These are phyloP conservation scores for Equus przewalskii DNA, from an alignment of 2,113 vertebrate species.

Conservation along the genomic window DNA sequence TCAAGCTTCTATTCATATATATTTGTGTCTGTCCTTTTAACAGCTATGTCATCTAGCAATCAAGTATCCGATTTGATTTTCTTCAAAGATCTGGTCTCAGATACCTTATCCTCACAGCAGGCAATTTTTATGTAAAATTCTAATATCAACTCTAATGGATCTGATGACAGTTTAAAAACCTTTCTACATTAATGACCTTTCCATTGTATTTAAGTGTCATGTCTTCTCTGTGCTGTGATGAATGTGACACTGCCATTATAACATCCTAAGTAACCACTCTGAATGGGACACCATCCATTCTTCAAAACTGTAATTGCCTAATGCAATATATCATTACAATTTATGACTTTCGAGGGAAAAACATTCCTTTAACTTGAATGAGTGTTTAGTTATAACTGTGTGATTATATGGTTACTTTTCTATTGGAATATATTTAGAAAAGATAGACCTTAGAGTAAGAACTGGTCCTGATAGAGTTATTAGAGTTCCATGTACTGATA, in stretches of 20 bases:
- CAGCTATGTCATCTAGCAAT: constrained; percentile 84
- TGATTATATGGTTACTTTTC: constrained; percentile 82
- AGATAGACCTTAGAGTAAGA: constrained; percentile 57
- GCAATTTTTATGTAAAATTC: constrained; percentile 89
- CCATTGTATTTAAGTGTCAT: constrained; percentile 83
- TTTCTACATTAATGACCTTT: constrained; percentile 87
- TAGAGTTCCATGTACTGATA: background rate
- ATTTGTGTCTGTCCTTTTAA: constrained; percentile 81
- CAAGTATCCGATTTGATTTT: constrained; percentile 87
- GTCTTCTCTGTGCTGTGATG: constrained; percentile 81
- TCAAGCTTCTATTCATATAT: constrained; percentile 79
- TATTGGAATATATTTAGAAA: constrained; percentile 79
- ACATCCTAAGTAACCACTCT: constrained; percentile 82
- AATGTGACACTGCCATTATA: constrained; percentile 83
- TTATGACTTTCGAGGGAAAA: constrained; percentile 82
- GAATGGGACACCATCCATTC: constrained; percentile 83
- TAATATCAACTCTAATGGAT: constrained; percentile 85
- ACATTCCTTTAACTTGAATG: constrained; percentile 72
- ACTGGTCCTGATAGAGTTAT: background rate
- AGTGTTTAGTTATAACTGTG: constrained; percentile 83
- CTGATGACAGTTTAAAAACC: constrained; percentile 87
- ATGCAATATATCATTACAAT: constrained; percentile 81
- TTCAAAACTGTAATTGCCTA: constrained; percentile 83
- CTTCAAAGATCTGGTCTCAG: constrained; percentile 83
- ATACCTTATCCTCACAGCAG: constrained; percentile 83